Percentiles rank a stretch among this genome's conserved stretches.
Evolutionary conservation across 2,113 vertebrate species (phyloP).

Genomic region (Acanthisitta chloris): DNA sequence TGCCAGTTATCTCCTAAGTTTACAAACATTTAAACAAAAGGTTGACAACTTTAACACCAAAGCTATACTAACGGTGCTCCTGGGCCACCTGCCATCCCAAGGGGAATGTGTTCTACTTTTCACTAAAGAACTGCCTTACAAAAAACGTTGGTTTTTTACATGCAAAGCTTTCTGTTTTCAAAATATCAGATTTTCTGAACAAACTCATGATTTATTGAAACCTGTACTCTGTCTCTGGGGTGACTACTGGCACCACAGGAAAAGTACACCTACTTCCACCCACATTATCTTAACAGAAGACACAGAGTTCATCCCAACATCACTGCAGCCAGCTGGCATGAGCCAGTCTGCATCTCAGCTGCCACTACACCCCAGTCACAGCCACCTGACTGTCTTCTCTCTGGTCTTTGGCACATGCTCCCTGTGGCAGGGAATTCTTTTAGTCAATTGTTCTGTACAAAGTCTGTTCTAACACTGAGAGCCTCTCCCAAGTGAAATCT

Average conservation of each 20-base stretch:
- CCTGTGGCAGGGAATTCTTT: background rate
- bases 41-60: background rate
- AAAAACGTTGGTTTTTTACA: background rate
- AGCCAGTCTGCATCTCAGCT: background rate
- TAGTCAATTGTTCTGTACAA: background rate
- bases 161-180: background rate
- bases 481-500: background rate
- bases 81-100: background rate
- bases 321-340: rapidly evolving
- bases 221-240: background rate
- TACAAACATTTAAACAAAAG: background rate
- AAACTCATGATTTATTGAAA: background rate
- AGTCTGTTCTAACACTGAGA: background rate
- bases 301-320: background rate
- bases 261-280: background rate
- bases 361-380: background rate
- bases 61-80: background rate
- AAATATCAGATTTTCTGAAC: background rate
- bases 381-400: background rate
- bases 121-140: background rate
- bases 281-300: background rate
- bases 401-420: background rate
- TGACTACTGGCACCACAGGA: background rate
- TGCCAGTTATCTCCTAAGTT: background rate
- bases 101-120: background rate